Evolutionary conservation across 2,113 vertebrate genomes (phyloP).

Genomic region (Pelecanus crispus): DNA sequence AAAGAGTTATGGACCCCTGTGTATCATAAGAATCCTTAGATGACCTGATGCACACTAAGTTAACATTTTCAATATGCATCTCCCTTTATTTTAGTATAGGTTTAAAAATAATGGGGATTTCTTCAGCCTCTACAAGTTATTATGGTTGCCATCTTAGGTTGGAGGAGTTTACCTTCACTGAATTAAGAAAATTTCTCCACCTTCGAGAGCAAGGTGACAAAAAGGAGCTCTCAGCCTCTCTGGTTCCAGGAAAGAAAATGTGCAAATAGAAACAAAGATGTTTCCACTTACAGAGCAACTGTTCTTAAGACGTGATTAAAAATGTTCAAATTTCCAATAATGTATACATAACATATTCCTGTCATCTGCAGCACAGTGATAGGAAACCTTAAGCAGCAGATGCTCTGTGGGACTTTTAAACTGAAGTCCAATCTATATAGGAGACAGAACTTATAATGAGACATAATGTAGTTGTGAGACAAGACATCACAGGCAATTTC

Average conservation of each 20-base stretch:
- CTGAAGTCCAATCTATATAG: conserved; percentile 5
- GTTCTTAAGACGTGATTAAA: not conserved
- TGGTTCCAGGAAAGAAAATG: not conserved
- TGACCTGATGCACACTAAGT: not conserved
- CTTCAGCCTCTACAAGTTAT: not conserved
- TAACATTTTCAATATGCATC: not conserved
- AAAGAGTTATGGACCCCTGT: not conserved
- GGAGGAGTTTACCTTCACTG: not conserved
- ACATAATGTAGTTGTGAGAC: conserved; percentile 62
- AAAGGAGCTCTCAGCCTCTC: not conserved
- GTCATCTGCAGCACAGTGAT: conserved; percentile 21
- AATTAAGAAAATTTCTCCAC: not conserved
- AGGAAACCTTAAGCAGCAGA: conserved; percentile 25
- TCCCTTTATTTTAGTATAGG: not conserved
- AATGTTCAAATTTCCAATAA: not conserved
- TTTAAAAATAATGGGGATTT: not conserved
- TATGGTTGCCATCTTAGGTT: not conserved
- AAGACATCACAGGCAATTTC: conserved; percentile 64
- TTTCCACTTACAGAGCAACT: not conserved
- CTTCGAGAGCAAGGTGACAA: not conserved
- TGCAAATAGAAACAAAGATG: not conserved
- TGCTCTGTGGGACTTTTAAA: not conserved
- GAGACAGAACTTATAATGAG: conserved; percentile 61
- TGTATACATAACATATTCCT: conserved; percentile 30
- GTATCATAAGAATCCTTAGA: not conserved